phyloP scores from a whole-genome alignment of 1,140 invertebrate genomes.

The Oncopeltus fasciatus region DNA sequence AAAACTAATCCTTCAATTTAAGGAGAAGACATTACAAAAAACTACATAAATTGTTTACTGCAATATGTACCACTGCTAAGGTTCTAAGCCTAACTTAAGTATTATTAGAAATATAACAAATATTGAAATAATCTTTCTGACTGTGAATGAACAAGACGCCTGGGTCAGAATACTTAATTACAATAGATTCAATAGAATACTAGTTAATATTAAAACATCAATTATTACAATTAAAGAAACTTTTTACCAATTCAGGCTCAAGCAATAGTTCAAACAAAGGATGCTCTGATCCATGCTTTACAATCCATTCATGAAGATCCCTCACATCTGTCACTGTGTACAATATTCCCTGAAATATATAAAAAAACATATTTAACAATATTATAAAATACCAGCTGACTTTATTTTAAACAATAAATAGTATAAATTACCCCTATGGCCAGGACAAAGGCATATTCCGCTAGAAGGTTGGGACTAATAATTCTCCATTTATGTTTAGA shows the following conservation, averaged over 20 bases:
- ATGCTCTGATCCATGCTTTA: conserved; percentile 78
- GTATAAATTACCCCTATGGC: conserved; percentile 51
- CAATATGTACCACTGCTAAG: too few species aligned
- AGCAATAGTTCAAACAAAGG: conserved; percentile 69
- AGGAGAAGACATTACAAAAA: too few species aligned
- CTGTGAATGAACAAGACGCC: too few species aligned
- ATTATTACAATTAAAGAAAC: too few species aligned
- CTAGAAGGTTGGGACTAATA: conserved; percentile 79
- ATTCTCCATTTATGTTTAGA: conserved; percentile 99
- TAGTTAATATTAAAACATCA: too few species aligned
- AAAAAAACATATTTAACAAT: not conserved
- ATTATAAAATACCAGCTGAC: conserved; percentile 17
- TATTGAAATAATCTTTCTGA: too few species aligned
- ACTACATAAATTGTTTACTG: too few species aligned
- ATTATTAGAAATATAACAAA: too few species aligned
- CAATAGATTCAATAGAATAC: too few species aligned
- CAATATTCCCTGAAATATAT: conserved; percentile 56
- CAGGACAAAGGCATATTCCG: conserved; percentile 94
- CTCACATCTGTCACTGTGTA: conserved; percentile 98
- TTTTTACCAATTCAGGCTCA: conserved; percentile 21
- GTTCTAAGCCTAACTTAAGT: too few species aligned
- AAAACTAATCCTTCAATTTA: too few species aligned
- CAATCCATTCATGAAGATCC: conserved; percentile 96
- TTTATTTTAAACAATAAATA: conserved; percentile 10
- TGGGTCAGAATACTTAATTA: too few species aligned